Conservation (phyloP, 1,140 invertebrate species). For the Trinorchestia longiramus region DNA sequence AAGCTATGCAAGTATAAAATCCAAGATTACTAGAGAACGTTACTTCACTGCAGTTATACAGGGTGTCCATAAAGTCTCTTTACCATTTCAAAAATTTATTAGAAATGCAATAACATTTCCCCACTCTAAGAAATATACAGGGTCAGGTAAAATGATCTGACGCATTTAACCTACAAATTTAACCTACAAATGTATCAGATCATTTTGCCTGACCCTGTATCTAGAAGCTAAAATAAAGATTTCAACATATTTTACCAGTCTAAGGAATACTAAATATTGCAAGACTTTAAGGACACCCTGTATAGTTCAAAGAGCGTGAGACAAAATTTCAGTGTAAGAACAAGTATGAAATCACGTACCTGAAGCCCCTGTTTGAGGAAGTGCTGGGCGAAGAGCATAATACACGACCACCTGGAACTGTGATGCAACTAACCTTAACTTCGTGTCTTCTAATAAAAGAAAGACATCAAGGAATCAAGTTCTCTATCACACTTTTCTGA, state of each 20-base stretch:
- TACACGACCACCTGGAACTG: neutral
- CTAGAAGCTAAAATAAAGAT: too few relatives aligned
- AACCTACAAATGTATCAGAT: too few relatives aligned
- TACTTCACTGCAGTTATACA: too few relatives aligned
- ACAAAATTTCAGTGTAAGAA: neutral
- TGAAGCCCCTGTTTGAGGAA: slow-evolving; percentile 12
- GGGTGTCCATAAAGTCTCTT: too few relatives aligned
- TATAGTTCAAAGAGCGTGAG: neutral
- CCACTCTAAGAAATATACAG: neutral
- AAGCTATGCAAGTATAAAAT: neutral
- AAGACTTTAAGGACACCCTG: neutral
- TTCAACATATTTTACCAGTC: too few relatives aligned
- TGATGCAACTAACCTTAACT: neutral
- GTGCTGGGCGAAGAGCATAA: slow-evolving; percentile 1
- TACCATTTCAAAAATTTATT: too few relatives aligned
- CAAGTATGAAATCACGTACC: neutral
- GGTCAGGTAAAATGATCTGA: too few relatives aligned
- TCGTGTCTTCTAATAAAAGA: neutral
- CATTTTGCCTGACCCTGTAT: neutral
- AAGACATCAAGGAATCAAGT: neutral
- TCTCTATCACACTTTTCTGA: neutral
- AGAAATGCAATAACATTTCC: neutral
- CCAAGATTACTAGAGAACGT: neutral
- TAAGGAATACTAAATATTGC: neutral
- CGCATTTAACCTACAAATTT: too few relatives aligned